These are phyloP conservation scores for Acanthurus leucopareius DNA, from an alignment of 2,797 vertebrate species.

Conservation along the genomic window DNA sequence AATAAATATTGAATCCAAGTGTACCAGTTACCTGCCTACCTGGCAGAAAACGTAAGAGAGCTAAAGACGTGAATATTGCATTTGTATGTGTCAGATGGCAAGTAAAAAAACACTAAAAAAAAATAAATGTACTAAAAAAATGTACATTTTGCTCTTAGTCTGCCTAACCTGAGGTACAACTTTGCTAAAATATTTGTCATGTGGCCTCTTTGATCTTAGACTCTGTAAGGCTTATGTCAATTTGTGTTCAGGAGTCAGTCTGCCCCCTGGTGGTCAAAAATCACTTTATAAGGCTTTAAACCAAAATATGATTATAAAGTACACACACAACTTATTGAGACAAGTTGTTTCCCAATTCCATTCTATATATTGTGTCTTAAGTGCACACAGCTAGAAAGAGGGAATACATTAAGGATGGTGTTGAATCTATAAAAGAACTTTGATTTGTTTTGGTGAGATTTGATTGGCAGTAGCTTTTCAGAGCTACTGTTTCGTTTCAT, in stretches of 20 bases:
- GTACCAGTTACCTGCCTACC: background rate
- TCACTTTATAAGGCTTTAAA: background rate
- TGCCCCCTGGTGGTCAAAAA: slow-evolving; percentile 20
- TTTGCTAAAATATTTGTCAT: background rate
- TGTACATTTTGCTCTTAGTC: background rate
- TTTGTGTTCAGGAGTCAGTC: background rate
- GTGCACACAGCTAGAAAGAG: too few relatives aligned
- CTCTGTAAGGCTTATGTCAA: background rate
- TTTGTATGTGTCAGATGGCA: background rate
- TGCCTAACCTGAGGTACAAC: background rate
- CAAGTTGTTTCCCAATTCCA: too few relatives aligned
- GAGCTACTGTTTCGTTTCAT: too few relatives aligned
- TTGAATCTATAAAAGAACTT: too few relatives aligned
- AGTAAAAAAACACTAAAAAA: too few relatives aligned
- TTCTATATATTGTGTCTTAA: too few relatives aligned
- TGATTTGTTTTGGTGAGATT: too few relatives aligned
- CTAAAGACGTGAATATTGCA: background rate
- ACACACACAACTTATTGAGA: too few relatives aligned
- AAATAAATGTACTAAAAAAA: background rate
- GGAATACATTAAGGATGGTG: too few relatives aligned
- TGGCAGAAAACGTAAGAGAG: background rate
- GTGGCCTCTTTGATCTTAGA: background rate
- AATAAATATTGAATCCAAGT: background rate
- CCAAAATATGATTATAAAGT: background rate
- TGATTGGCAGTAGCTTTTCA: too few relatives aligned